Evolutionary conservation across 2,888 invertebrate species (phyloP), one percentile per base, ranked within the genome.

Genomic region (Timema cristinae): DNA sequence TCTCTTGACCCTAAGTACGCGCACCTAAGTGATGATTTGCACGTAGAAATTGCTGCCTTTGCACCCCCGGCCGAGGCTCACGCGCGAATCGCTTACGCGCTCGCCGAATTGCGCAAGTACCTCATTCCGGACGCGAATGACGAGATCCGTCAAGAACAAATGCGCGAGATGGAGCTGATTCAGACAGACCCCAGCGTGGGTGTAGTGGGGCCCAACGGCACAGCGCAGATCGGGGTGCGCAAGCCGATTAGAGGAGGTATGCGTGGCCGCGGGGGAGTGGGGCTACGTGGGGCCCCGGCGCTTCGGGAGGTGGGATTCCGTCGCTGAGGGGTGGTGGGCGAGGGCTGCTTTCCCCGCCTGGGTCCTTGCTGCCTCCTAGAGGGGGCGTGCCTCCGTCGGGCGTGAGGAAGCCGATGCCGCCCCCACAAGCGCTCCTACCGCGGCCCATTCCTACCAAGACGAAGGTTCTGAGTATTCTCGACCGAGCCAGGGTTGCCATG

Each of bases 1-100:
- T 91, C 93, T 0, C 84, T 92, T 75, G 96, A 96, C 81, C 93
- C 93, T 0, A 95, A 95, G 80, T 95, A 94, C 81, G 88, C 92
- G 0, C 96, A 97, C 82, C 85, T 97, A 49, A 87, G 90, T 68
- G 95, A 95, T 76, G 95, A 95, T 79, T 84, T 96, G 50, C 96
- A 97, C 79, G 93, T 96, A 0, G 93, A 95, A 82, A 91, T 97
- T 69, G 91, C 93, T 10, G 93, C 94, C 1, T 85, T 93, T 76
- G 95, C 94, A 5, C 91, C 94, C 0, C 82, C 84, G 5, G 80
- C 83, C 7, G 77, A 77, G 67, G 82, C 81, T 49, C 83, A 83
- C 78, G 80, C 79, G 52, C 79, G 83, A 71, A 90, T 95, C 73
- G 92, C 94, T 0, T 93, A 91, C 79, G 95, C 94, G 9, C 85